A percentile compares a stretch with the other conserved stretches of the same genome.
Conservation (phyloP, 2,888 invertebrate species). For the Ditula angustiorana region DNA sequence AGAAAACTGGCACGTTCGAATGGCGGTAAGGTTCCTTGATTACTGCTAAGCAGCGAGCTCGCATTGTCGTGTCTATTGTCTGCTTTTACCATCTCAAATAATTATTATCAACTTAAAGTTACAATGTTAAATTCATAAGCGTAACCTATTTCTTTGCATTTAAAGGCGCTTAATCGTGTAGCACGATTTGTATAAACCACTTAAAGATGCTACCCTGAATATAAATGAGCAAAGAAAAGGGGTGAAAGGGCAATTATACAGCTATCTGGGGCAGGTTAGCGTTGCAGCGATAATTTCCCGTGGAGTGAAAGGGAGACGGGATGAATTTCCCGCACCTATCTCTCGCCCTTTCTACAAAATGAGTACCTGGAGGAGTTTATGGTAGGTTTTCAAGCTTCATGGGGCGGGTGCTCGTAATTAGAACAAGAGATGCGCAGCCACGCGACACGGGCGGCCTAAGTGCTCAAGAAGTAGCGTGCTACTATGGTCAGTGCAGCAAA, state of each 20-base stretch:
- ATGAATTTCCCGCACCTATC: conserved; percentile 40
- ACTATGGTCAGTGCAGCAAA: neutral
- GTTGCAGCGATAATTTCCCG: conserved; percentile 45
- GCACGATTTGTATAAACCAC: conserved; percentile 54
- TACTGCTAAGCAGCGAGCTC: conserved; percentile 51
- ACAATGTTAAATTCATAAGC: conserved; percentile 11
- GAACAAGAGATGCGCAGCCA: conserved; percentile 80
- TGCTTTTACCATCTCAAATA: conserved; percentile 49
- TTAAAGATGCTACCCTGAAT: conserved; percentile 60
- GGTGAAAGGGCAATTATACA: conserved; percentile 62
- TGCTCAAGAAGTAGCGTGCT: conserved; percentile 45
- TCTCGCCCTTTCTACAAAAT: conserved; percentile 44
- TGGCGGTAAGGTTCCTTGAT: conserved; percentile 57
- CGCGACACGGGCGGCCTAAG: conserved; percentile 65
- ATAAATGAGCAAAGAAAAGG: conserved; percentile 63
- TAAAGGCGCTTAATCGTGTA: conserved; percentile 33
- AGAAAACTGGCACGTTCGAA: conserved; percentile 68
- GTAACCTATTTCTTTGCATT: conserved; percentile 23
- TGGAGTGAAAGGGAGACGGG: conserved; percentile 41
- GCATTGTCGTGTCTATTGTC: conserved; percentile 51
- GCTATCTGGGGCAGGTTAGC: conserved; percentile 46
- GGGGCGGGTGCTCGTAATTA: conserved; percentile 77
- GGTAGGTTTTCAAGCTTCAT: conserved; percentile 56
- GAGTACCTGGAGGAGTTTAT: conserved; percentile 44
- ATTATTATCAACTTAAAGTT: conserved; percentile 9